Base-by-base conservation (phyloP, 2,888 invertebrate genomes). In the Ophion obscuratus region DNA sequence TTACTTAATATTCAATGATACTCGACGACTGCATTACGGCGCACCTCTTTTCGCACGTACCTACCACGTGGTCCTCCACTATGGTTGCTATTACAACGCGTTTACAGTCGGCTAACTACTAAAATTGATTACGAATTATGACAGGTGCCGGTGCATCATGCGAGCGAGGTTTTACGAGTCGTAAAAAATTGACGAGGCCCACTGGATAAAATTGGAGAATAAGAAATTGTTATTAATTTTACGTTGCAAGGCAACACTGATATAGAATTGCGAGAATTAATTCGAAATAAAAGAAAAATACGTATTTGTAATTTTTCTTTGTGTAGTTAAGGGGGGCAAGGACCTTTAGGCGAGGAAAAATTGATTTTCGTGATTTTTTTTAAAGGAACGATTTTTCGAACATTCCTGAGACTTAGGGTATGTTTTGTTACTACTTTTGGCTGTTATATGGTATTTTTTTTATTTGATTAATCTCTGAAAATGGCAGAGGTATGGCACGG, bases 1-100 rank as follows among this genome's bases (percentile, higher is more conserved):
- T 83, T 62, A 81, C 83, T 64, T 83, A 77, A 87, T 86, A 88
- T 86, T 87, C 88, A 66, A 83, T 47, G 79, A 84, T 85, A 71
- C 78, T 83, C 83, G 44, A 73, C 61, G 64, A 86, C 78, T 70
- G 74, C 59, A 27, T 74, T 70, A 62, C 78, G 83, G 81, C 80
- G 86, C 81, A 83, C 68, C 78, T 86, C 57, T 61, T 76, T 75
- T 62, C 36, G 31, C 70, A 57, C 57, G 71, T 57, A 66, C 17
- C 61, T 20, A 47, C 24, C 61, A 59, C 57, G 40, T 73, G 36
- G 31, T 73, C 24, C 53, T 53, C 7, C 53, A 27, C 10, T 17
- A 10, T 31, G 53, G 10, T 70, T 27, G 27, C 53, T 53, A 47
- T 68, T 70, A 27, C 24, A 44, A 68, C 47, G 27, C 70, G 70